phyloP scores from a whole-genome alignment of 2,888 invertebrate genomes.

The Eudemis profundana region DNA sequence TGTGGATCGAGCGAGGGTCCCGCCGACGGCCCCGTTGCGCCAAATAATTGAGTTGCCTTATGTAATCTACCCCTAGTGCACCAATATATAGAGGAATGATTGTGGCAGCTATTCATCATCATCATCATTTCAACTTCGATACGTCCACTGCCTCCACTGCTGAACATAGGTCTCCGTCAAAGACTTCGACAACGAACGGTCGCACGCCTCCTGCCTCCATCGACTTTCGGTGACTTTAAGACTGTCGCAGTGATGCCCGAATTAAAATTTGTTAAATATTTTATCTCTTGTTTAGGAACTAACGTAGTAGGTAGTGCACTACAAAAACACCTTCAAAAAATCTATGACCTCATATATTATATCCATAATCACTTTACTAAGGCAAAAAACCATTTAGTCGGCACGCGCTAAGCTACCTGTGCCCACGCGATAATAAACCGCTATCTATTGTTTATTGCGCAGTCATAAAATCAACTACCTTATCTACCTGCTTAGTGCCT shows the following conservation, averaged over 20 bases:
- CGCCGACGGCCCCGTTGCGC: slow-evolving; percentile 5
- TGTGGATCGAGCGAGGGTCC: background rate
- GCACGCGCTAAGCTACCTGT: slow-evolving; percentile 12
- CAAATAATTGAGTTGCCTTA: slow-evolving; percentile 33
- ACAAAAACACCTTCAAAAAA: no score
- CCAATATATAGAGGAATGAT: background rate
- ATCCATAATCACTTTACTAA: background rate
- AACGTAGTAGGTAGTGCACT: no score
- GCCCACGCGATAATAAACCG: background rate
- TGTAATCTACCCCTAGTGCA: slow-evolving; percentile 24
- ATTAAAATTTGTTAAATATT: no score
- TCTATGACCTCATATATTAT: background rate
- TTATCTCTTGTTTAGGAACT: no score
- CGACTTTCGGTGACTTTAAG: no score
- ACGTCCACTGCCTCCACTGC: no score
- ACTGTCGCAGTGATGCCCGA: background rate
- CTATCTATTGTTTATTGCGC: slow-evolving; percentile 11
- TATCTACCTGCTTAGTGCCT: background rate
- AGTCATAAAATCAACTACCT: slow-evolving; percentile 1
- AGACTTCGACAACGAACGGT: no score
- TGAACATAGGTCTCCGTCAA: no score
- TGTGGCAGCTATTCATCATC: no score
- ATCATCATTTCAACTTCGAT: no score
- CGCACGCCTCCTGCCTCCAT: no score
- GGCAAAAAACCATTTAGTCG: background rate